These are phyloP conservation scores for Drosophila aff. DNA, from an alignment of 1,140 invertebrate species.

Conservation along the genomic window DNA sequence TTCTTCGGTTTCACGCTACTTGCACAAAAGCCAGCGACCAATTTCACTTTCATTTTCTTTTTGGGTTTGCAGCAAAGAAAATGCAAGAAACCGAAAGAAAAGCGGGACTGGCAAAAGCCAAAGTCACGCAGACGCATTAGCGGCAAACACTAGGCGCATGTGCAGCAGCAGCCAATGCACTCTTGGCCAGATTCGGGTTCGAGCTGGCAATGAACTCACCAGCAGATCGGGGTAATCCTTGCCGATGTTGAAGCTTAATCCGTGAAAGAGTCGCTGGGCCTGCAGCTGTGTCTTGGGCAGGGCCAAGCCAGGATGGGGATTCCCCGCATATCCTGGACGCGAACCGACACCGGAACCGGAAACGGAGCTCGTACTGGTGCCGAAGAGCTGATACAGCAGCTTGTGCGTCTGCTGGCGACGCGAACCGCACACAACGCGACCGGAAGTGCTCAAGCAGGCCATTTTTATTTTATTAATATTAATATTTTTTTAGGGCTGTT, in stretches of 20 bases:
- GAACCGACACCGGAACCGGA: constrained; percentile 17
- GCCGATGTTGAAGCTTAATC: constrained; percentile 60
- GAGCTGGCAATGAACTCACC: constrained; percentile 67
- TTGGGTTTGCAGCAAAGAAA: constrained; percentile 50
- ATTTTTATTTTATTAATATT: constrained; percentile 51
- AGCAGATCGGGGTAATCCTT: constrained; percentile 70
- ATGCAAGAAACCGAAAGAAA: constrained; percentile 22
- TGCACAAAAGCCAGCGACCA: constrained; percentile 74
- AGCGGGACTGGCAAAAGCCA: constrained; percentile 58
- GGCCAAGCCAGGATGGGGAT: constrained; percentile 2
- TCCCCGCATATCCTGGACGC: constrained; percentile 29
- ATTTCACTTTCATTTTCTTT: constrained; percentile 83
- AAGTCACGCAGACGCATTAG: constrained; percentile 77
- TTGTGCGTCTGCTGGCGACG: constrained; percentile 73
- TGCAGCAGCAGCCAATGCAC: constrained; percentile 69
- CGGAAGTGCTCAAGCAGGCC: constrained; percentile 83
- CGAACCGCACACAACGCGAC: constrained; percentile 76
- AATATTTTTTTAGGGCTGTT: constrained; percentile 5
- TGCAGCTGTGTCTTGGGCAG: constrained; percentile 26
- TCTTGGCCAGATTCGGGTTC: constrained; percentile 42
- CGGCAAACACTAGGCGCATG: constrained; percentile 61
- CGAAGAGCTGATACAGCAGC: constrained; percentile 66
- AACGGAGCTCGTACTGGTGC: constrained; percentile 13
- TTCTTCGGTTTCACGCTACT: constrained; percentile 66
- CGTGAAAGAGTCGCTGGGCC: constrained; percentile 62